These are phyloP conservation scores for Corvus moneduloides DNA, from an alignment of 2,113 vertebrate genomes.

Conservation along the genomic window DNA sequence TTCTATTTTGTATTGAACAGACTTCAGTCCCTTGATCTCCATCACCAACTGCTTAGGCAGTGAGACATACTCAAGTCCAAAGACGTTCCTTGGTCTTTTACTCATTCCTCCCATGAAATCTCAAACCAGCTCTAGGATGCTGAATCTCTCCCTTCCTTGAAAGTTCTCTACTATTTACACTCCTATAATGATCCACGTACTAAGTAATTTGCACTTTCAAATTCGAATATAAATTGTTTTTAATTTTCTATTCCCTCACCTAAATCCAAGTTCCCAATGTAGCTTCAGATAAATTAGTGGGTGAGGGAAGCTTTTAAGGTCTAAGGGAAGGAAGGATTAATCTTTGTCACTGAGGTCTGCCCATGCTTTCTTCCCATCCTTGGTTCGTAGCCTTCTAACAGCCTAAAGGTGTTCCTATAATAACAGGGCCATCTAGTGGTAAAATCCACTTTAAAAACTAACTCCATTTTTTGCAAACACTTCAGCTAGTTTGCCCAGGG, in stretches of 20 bases:
- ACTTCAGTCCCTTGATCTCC: background rate
- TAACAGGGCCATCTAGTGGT: slow-evolving; percentile 65
- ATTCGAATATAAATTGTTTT: background rate
- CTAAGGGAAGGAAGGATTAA: background rate
- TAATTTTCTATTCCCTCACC: background rate
- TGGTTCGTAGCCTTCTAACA: background rate
- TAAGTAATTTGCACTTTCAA: background rate
- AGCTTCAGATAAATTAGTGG: background rate
- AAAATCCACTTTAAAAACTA: background rate
- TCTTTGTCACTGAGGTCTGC: background rate
- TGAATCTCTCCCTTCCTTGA: background rate
- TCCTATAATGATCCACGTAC: background rate
- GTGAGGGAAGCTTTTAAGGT: background rate
- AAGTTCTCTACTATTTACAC: background rate
- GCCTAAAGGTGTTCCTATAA: background rate
- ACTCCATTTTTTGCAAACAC: background rate
- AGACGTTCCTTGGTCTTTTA: background rate
- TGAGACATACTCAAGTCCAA: background rate
- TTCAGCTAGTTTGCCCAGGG: background rate
- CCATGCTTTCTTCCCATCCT: background rate
- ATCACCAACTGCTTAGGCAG: background rate
- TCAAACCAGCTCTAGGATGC: background rate
- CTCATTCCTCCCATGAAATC: background rate
- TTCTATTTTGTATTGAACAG: background rate
- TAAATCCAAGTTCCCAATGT: background rate